Evolutionary conservation across 2,797 vertebrate genomes (phyloP).

Genomic region (Stomatorhinus walkeri): DNA sequence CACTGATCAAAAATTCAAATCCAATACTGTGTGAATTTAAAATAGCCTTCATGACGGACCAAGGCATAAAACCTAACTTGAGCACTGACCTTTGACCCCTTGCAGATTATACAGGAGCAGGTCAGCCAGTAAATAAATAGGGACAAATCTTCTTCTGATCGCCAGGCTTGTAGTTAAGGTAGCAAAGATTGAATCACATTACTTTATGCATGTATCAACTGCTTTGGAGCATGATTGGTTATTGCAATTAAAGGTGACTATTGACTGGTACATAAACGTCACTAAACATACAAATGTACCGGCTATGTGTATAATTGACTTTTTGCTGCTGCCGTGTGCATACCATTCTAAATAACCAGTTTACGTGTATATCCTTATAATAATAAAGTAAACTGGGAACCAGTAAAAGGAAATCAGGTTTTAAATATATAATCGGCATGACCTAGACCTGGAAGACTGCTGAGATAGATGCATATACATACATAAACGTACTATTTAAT

Average conservation of each 20-base stretch:
- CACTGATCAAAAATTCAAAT: not conserved
- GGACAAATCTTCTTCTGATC: not conserved
- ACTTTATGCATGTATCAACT: slow-evolving; percentile 14
- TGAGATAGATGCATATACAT: not conserved
- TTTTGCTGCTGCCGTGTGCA: not conserved
- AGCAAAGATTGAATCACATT: not conserved
- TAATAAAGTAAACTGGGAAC: not conserved
- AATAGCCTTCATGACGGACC: not conserved
- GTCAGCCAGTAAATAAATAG: not conserved
- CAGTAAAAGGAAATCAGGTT: not conserved
- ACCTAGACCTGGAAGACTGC: not conserved
- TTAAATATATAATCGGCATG: not conserved
- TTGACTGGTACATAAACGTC: not conserved
- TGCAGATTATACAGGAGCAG: not conserved
- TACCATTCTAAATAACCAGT: not conserved
- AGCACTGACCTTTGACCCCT: not conserved
- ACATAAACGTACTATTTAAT: not conserved
- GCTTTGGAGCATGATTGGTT: not conserved
- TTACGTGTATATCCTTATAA: not conserved
- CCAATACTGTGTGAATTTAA: not conserved
- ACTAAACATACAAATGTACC: not conserved
- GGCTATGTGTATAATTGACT: not conserved
- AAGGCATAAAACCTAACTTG: not conserved
- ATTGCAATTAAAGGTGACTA: not conserved
- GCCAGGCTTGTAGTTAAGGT: not conserved